Conservation (phyloP, 2,797 vertebrate species). For the Capromys pilorides region DNA sequence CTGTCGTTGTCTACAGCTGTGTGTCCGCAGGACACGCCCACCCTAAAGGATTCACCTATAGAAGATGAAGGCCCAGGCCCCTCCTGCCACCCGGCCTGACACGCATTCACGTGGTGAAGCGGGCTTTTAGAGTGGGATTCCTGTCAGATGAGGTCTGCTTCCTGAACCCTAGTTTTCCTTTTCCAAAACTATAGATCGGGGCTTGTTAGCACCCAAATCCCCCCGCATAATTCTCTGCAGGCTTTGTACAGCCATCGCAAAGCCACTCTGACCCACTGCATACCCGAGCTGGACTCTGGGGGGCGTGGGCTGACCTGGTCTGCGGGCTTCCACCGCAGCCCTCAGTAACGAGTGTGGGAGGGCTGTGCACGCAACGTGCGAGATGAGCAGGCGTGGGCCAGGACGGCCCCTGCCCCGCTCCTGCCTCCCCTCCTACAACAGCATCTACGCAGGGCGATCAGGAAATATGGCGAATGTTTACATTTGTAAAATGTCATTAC, state of each 20-base stretch:
- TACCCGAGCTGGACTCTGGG: background rate
- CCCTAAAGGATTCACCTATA: background rate
- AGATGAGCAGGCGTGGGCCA: background rate
- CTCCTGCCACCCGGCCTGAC: background rate
- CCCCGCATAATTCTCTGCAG: background rate
- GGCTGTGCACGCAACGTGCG: background rate
- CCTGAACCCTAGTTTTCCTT: background rate
- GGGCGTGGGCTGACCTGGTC: too few relatives aligned
- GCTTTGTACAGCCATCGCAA: background rate
- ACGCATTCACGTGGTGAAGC: background rate
- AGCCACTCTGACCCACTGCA: background rate
- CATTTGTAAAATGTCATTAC: too few relatives aligned
- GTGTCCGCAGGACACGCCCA: too few relatives aligned
- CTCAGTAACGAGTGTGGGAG: background rate
- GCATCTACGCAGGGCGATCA: background rate
- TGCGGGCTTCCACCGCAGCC: too few relatives aligned
- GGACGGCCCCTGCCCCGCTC: too few relatives aligned
- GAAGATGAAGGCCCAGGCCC: background rate
- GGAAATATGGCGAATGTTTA: background rate
- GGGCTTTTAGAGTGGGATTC: background rate
- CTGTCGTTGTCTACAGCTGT: accelerated
- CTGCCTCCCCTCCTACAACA: background rate
- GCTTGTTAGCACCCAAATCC: background rate
- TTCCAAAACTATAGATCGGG: background rate
- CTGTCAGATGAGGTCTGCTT: background rate